These are phyloP conservation scores for Sander lucioperca DNA, from an alignment of 2,113 vertebrate genomes.

Conservation along the genomic window DNA sequence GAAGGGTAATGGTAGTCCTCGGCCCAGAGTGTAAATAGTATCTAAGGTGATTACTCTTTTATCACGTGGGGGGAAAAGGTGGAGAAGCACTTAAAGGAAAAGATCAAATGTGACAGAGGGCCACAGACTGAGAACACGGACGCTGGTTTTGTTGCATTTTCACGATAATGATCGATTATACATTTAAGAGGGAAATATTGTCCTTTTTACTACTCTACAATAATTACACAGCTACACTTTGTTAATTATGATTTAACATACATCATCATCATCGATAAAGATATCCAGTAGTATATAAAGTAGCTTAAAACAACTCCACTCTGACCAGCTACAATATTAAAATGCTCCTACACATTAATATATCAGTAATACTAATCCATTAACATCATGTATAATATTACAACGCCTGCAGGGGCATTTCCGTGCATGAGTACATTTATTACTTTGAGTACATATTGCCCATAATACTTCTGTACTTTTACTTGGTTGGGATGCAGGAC, in stretches of 20 bases:
- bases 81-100: conserved; percentile 43
- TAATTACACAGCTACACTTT: background rate
- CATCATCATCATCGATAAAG: background rate
- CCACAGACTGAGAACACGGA: conserved; percentile 22
- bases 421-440: background rate
- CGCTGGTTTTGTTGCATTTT: background rate
- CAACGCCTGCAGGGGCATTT: background rate
- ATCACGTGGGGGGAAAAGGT: conserved; percentile 55
- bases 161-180: background rate
- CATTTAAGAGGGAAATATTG: background rate
- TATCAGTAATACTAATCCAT: background rate
- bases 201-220: background rate
- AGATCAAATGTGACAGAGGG: conserved; percentile 32
- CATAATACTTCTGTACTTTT: background rate
- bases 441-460: background rate
- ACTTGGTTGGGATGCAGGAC: background rate
- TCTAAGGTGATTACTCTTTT: conserved; percentile 81
- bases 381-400: background rate
- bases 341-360: background rate
- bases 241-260: background rate
- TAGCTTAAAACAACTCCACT: background rate
- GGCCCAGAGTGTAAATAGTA: conserved; percentile 83
- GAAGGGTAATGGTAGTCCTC: conserved; percentile 81
- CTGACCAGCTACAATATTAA: background rate
- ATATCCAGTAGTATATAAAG: background rate